phyloP scores from a whole-genome alignment of 2,888 invertebrate genomes.

The Charanyca ferruginea region DNA sequence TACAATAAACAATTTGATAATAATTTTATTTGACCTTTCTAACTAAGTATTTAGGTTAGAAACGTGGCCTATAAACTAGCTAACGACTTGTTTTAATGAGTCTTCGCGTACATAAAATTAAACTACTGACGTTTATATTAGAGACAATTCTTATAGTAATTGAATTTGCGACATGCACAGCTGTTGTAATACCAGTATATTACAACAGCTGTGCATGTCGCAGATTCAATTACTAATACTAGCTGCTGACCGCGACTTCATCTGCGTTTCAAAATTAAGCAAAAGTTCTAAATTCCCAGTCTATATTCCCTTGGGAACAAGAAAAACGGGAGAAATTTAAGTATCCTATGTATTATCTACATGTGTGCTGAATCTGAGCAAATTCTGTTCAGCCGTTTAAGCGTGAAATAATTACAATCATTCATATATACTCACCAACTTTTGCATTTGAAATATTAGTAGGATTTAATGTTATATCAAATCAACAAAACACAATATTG shows the following conservation, averaged over 20 bases:
- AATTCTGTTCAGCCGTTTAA: too few species aligned
- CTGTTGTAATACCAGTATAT: conserved; percentile 26
- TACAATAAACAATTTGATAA: conserved; percentile 46
- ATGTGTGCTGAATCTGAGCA: too few species aligned
- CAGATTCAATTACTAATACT: conserved; percentile 31
- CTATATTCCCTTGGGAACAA: too few species aligned
- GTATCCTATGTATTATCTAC: too few species aligned
- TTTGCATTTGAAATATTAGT: too few species aligned
- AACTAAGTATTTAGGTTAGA: conserved; percentile 35
- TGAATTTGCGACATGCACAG: conserved; percentile 24
- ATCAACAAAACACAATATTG: neutral
- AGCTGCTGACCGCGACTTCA: too few species aligned
- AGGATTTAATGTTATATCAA: conserved; percentile 2
- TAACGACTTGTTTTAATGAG: conserved; percentile 42
- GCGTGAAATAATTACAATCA: too few species aligned
- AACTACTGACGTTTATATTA: conserved; percentile 51
- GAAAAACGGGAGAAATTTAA: too few species aligned
- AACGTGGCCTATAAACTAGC: conserved; percentile 35
- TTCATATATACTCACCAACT: too few species aligned
- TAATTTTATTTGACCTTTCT: conserved; percentile 52
- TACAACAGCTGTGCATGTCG: conserved; percentile 21
- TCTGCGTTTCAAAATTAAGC: too few species aligned
- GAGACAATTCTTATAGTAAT: conserved; percentile 42
- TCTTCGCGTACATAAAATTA: conserved; percentile 31
- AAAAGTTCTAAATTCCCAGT: too few species aligned